Conservation (phyloP, 23 tunicate genomes). For the Halocynthia roretzi region DNA sequence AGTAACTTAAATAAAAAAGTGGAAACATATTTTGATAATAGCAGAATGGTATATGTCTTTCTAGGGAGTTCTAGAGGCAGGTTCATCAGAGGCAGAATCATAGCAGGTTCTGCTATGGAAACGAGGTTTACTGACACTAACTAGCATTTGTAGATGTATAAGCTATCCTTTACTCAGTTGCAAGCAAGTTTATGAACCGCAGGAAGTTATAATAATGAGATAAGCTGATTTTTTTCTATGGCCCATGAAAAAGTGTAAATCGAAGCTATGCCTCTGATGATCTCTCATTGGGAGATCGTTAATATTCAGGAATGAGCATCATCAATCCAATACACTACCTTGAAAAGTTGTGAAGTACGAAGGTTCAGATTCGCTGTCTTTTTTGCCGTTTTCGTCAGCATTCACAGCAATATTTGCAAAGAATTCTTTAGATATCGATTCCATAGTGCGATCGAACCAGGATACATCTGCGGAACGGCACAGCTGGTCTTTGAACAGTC, state of each 20-base stretch:
- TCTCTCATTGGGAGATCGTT: too few relatives aligned
- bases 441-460: slow-evolving; percentile 63
- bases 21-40: background rate
- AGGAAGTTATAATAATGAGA: background rate
- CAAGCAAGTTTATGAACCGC: background rate
- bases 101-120: too few relatives aligned
- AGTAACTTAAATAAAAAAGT: background rate
- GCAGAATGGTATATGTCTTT: too few relatives aligned
- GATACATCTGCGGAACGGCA: slow-evolving; percentile 64
- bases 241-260: background rate
- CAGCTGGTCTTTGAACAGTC: slow-evolving; percentile 70
- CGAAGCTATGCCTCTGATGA: background rate
- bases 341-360: slow-evolving; percentile 77
- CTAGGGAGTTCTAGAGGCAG: too few relatives aligned
- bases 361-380: slow-evolving; percentile 5
- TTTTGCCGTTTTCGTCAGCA: slow-evolving; percentile 13
- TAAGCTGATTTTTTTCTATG: background rate
- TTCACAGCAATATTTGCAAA: slow-evolving; percentile 9
- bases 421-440: slow-evolving; percentile 36
- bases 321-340: slow-evolving; percentile 12
- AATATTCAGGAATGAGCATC: too few relatives aligned
- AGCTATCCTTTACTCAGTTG: too few relatives aligned
- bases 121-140: too few relatives aligned
- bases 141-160: too few relatives aligned
- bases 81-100: too few relatives aligned